Conservation (phyloP, 2,797 vertebrate genomes). For the Mus caroli region DNA sequence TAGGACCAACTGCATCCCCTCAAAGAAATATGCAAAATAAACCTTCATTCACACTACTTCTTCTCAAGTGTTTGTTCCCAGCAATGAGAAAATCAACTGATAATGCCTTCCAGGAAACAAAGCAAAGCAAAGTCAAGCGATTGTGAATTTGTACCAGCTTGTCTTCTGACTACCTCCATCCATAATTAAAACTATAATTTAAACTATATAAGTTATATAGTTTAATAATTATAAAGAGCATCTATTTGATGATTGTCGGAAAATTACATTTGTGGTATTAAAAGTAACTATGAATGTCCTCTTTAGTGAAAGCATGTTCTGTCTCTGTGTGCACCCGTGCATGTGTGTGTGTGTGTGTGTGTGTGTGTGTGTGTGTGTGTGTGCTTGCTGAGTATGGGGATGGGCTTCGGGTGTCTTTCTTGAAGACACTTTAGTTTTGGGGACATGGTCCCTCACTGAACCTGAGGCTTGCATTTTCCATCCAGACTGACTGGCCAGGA, state of each 20-base stretch:
- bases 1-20: neutral
- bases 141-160: neutral
- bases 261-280: neutral
- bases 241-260: neutral
- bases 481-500: neutral
- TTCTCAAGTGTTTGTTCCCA: neutral
- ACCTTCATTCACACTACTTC: neutral
- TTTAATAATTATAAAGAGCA: neutral
- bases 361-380: too few species aligned
- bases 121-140: neutral
- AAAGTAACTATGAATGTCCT: neutral
- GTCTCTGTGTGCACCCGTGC: neutral
- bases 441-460: neutral
- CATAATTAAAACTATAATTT: neutral
- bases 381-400: too few species aligned
- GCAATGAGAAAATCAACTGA: neutral
- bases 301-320: neutral
- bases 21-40: neutral
- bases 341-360: too few species aligned
- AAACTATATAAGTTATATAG: neutral
- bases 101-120: too few species aligned
- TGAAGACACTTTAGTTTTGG: neutral
- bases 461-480: neutral
- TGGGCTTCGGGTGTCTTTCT: neutral
- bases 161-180: neutral